A percentile compares a stretch with the other conserved stretches of the same genome.
Conservation (phyloP, 2,113 vertebrate species). For the Corvus moneduloides region DNA sequence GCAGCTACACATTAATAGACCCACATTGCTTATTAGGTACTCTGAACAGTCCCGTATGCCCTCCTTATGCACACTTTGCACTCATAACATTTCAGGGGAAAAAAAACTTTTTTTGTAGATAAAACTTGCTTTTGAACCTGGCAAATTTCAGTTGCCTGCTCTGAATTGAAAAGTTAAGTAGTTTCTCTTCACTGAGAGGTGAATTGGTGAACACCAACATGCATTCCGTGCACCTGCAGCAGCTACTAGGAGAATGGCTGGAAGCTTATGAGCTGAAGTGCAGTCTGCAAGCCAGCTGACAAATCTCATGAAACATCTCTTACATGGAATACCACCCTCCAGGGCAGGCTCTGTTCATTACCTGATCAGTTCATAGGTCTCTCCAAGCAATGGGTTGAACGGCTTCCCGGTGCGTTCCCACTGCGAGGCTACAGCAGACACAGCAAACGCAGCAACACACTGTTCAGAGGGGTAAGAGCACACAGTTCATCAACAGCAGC, state of each 20-base stretch:
- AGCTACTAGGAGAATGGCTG: neutral
- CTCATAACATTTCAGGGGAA: neutral
- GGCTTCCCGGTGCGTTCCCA: constrained; percentile 98
- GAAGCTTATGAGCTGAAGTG: neutral
- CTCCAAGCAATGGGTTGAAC: constrained; percentile 94
- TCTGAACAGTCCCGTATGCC: neutral
- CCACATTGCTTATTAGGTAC: neutral
- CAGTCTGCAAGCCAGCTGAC: neutral
- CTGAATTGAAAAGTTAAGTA: neutral
- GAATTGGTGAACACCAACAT: neutral
- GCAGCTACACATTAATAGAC: neutral
- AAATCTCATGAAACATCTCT: neutral
- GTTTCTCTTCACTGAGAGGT: neutral
- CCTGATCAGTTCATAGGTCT: constrained; percentile 95
- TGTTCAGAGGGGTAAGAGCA: constrained; percentile 32
- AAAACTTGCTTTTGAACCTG: neutral
- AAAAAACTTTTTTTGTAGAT: neutral
- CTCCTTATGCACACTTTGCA: neutral
- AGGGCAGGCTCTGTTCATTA: constrained; percentile 43
- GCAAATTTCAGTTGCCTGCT: neutral
- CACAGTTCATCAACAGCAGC: neutral
- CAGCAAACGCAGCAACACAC: constrained; percentile 95
- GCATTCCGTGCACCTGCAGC: neutral
- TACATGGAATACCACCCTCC: neutral
- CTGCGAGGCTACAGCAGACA: constrained; percentile 96